Evolutionary conservation across 1,140 invertebrate genomes (phyloP).

Genomic region (Eulimnadia texana): DNA sequence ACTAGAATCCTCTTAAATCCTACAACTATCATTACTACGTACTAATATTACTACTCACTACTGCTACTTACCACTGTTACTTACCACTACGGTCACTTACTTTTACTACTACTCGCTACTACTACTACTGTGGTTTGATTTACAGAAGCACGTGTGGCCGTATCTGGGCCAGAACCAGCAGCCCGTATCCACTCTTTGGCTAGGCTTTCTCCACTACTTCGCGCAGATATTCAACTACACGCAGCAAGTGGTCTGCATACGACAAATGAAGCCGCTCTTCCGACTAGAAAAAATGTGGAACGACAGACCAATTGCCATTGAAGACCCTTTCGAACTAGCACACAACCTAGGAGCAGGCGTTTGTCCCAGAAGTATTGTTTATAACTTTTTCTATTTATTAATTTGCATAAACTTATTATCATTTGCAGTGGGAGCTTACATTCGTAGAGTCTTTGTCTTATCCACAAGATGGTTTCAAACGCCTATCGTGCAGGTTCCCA

Average conservation of each 20-base stretch:
- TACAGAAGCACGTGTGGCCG: slow-evolving; percentile 35
- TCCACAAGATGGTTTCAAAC: background rate
- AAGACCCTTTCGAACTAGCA: slow-evolving; percentile 45
- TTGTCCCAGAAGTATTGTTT: slow-evolving; percentile 22
- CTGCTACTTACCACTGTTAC: too few species aligned
- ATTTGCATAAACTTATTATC: background rate
- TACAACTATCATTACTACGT: too few species aligned
- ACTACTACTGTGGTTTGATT: slow-evolving; percentile 19
- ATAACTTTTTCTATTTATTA: background rate
- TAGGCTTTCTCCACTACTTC: slow-evolving; percentile 40
- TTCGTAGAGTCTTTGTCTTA: background rate
- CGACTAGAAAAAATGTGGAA: slow-evolving; percentile 44
- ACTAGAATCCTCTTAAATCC: too few species aligned
- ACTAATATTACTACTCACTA: too few species aligned
- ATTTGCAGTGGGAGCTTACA: slow-evolving; percentile 3
- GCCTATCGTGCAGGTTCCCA: background rate
- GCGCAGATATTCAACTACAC: slow-evolving; percentile 40
- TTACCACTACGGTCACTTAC: too few species aligned
- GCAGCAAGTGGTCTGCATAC: slow-evolving; percentile 38
- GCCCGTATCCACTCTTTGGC: slow-evolving; percentile 36
- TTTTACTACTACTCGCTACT: too few species aligned
- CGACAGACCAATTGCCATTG: slow-evolving; percentile 39
- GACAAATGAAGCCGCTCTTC: slow-evolving; percentile 32
- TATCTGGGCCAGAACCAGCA: slow-evolving; percentile 33
- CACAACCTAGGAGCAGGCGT: slow-evolving; percentile 44